Conservation (phyloP, 2,888 invertebrate genomes). For the Eremobia ochroleuca region DNA sequence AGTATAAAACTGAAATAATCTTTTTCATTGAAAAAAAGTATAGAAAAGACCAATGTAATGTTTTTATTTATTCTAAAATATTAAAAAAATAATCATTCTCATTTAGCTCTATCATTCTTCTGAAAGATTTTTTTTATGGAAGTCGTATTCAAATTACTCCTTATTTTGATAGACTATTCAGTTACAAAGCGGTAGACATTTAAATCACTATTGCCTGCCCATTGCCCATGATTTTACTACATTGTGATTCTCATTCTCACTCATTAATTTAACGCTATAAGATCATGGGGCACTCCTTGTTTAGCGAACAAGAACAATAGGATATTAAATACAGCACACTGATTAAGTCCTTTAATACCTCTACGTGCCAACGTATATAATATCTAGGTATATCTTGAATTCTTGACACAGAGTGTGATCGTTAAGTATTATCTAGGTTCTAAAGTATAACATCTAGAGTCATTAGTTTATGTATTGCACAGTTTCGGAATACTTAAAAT, state of each 20-base stretch:
- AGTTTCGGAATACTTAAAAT: background rate
- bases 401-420: background rate
- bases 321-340: background rate
- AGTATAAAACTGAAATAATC: background rate
- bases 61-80: too few relatives aligned
- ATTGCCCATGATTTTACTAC: too few relatives aligned
- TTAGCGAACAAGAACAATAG: background rate
- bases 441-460: constrained; percentile 18
- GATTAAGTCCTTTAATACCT: background rate
- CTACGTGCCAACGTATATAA: too few relatives aligned
- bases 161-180: background rate
- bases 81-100: too few relatives aligned
- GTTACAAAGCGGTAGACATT: background rate
- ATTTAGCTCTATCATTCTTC: too few relatives aligned
- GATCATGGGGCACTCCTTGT: background rate
- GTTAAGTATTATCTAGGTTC: background rate
- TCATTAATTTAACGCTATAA: background rate
- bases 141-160: background rate
- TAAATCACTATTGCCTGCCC: background rate
- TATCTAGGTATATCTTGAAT: too few relatives aligned
- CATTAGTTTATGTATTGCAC: constrained; percentile 29
- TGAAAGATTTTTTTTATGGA: too few relatives aligned
- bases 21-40: background rate
- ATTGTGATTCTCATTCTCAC: too few relatives aligned
- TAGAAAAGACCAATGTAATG: background rate